phyloP scores from a whole-genome alignment of 2,797 vertebrate species.

The Lepidocolaptes lacrymiger region DNA sequence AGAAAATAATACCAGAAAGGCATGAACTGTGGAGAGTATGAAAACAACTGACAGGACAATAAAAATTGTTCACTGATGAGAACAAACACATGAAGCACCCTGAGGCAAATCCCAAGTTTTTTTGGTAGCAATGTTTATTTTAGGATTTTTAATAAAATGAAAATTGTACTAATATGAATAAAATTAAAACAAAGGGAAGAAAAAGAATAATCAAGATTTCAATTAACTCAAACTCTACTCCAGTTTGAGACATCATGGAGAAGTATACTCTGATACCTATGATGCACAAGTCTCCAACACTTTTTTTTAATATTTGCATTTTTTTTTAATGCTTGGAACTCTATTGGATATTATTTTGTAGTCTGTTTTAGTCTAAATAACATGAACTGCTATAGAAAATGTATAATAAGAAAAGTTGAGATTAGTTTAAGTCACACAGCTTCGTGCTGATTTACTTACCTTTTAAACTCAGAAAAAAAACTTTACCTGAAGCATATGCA shows the following conservation, averaged over 20 bases:
- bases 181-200: background rate
- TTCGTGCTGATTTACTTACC: background rate
- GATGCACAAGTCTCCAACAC: background rate
- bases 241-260: background rate
- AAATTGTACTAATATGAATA: background rate
- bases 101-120: background rate
- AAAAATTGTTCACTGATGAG: background rate
- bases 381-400: background rate
- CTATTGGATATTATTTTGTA: background rate
- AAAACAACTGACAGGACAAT: background rate
- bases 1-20: background rate
- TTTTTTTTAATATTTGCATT: background rate
- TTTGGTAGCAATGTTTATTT: background rate
- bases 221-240: background rate
- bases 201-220: background rate
- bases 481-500: background rate
- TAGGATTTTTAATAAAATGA: background rate
- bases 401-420: fast-evolving
- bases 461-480: background rate
- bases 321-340: background rate
- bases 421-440: background rate
- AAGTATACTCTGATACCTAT: background rate
- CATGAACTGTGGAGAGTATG: background rate
- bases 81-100: background rate
- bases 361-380: background rate